Evolutionary conservation across 2,888 invertebrate species (phyloP).

Genomic region (Tryphoninae sp.): DNA sequence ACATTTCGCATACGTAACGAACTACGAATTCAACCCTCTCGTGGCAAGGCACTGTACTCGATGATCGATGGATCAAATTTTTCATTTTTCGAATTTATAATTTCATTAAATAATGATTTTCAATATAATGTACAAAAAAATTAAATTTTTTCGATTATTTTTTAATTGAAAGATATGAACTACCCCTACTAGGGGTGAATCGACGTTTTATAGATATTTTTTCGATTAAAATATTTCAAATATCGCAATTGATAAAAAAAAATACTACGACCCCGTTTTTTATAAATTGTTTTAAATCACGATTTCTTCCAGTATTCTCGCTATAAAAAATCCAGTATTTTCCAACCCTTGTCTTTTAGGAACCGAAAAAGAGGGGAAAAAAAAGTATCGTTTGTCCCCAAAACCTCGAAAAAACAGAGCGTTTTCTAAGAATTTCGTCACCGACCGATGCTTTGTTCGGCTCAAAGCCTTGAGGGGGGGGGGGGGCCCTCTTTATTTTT

Average conservation of each 20-base stretch:
- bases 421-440: not conserved
- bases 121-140: not conserved
- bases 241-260: not conserved
- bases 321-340: not conserved
- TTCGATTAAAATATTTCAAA: not conserved
- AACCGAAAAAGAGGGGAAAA: no score
- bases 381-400: not conserved
- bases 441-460: not conserved
- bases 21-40: not conserved
- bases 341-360: not conserved
- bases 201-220: not conserved
- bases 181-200: not conserved
- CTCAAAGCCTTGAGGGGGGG: not conserved
- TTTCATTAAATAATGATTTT: no score
- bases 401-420: slow-evolving; percentile 13
- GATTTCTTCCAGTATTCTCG: not conserved
- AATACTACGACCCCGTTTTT: not conserved
- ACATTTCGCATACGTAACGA: not conserved
- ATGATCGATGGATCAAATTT: not conserved
- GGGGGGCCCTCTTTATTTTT: not conserved
- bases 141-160: not conserved
- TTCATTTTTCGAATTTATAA: no score
- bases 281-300: not conserved
- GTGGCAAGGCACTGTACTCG: not conserved
- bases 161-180: not conserved